Base-by-base conservation (phyloP, 2,797 vertebrate genomes). In the Artibeus jamaicensis region DNA sequence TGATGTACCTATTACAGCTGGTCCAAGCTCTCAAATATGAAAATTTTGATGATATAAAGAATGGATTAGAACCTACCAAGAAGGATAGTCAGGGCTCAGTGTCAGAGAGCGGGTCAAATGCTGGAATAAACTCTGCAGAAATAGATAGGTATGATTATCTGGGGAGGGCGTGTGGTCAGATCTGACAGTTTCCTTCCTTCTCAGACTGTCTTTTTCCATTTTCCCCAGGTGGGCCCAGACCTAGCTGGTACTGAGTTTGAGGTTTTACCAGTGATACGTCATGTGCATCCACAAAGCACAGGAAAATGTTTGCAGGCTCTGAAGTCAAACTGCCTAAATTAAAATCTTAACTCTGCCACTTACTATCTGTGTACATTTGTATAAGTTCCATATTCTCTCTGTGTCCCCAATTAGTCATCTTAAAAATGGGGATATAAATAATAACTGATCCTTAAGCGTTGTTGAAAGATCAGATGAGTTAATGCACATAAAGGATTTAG, bases 11-110 rank as follows among this genome's bases (percentile, higher is more conserved):
- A 18, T 98, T 99, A 14, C 99, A 99, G 97, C 98, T 99, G 97
- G 99, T 99, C 37, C 99, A 99, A 97, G 99, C 99, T 24, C 94
- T 99, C 94, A 99, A 99, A 93, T 99, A 99, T 0, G 99, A 99
- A 98, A 99, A 99, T 98, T 99, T 99, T 88, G 99, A 98, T 74
- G 99, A 99, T 93, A 99, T 99, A 98, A 99, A 99, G 98, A 99
- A 98, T 71, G 99, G 99, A 83, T 98, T 99, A 98, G 99, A 99
- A 93, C 99, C 99, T 26, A 99, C 98, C 96, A 99, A 99, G 98
- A 99, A 98, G 93, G 99, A 99, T 95, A 98, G 98, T 97, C 99
- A 99, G 93, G 99, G 98, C 19, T 98, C 99, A 48, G 98, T 99
- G 97, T 98, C 99, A 74, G 99, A 99, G 93, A 99, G 98, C 81